Evolutionary conservation across 1,140 invertebrate species (phyloP), one percentile per base, ranked within the genome.

Genomic region (Brachionus angularis): DNA sequence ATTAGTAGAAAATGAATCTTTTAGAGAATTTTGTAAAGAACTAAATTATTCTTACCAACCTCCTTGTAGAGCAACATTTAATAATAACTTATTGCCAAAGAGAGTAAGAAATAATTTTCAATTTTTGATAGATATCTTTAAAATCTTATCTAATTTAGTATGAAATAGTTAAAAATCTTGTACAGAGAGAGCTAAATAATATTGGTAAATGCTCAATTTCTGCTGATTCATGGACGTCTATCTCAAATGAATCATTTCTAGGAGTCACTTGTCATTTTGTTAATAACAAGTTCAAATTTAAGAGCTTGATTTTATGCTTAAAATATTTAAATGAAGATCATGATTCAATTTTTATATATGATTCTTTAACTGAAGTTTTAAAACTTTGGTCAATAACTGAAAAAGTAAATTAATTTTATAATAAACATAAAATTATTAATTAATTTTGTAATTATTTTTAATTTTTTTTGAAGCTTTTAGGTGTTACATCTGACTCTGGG

Each of bases 331-430:
- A 53, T 29, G 50, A 53, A 29, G 27, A 53, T 31, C 27, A 31
- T 53, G n/a, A 53, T 31, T 31, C 27, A 31, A n/a, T 14, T 53
- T 53, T 53, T 53, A 53, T 53, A 31, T 53, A 31, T 53, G 50
- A 16, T 29, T 53, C 50, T 3, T 53, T 53, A 53, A 53, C 3
- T 53, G 50, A 53, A 53, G 29, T 33, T 16, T 16, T 53, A 53
- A 53, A 53, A 7, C 33, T 12, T 31, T 53, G 27, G 18, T 49
- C 47, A 23, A 23, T 49, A 31, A n/a, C n/a, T 16, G 50, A 53
- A 53, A 53, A 53, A 31, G 50, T 50, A 31, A 50, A 50, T 50
- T 25, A 50, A 50, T 53, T 53, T 53, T 53, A 31, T n/a, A n/a
- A n/a, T n/a, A n/a, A n/a, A n/a, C 50, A 1, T 53, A 10, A 50